Evolutionary conservation across 1,140 invertebrate species (phyloP).

Genomic region (Drosophila baimaii): DNA sequence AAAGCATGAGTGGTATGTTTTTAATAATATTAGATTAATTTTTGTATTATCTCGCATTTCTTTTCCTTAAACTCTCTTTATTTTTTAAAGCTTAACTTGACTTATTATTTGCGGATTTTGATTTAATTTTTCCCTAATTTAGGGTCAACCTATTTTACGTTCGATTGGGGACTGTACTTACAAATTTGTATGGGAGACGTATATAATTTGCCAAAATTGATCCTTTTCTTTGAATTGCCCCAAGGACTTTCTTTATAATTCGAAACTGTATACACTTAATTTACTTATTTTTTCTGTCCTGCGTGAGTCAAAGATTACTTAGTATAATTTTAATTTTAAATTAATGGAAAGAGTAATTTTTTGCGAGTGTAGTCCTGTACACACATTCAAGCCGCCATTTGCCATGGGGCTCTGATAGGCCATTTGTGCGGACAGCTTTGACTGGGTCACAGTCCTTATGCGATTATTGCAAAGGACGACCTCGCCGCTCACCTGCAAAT

Average conservation of each 20-base stretch:
- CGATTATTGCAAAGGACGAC: slow-evolving; percentile 27
- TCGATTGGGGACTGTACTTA: too few species aligned
- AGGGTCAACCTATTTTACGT: too few species aligned
- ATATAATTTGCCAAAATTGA: background rate
- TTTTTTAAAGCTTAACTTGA: background rate
- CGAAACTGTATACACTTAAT: too few species aligned
- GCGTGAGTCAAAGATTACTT: background rate
- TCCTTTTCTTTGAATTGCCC: too few species aligned
- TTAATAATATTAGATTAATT: background rate
- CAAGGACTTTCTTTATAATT: background rate
- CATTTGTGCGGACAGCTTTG: slow-evolving; percentile 26
- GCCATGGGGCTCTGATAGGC: slow-evolving; percentile 17
- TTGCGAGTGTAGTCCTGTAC: slow-evolving; percentile 5
- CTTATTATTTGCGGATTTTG: background rate
- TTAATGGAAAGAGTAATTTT: background rate
- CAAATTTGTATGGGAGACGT: too few species aligned
- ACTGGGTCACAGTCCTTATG: slow-evolving; percentile 29
- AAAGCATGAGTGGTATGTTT: background rate
- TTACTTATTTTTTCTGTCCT: too few species aligned
- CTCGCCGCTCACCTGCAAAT: slow-evolving; percentile 17
- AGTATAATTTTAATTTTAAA: background rate
- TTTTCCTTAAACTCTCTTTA: background rate
- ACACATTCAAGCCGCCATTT: slow-evolving; percentile 10
- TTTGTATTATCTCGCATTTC: background rate
- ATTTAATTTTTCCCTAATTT: too few species aligned